These are phyloP conservation scores for Anser cygnoides DNA, from an alignment of 2,113 vertebrate species.

Conservation along the genomic window DNA sequence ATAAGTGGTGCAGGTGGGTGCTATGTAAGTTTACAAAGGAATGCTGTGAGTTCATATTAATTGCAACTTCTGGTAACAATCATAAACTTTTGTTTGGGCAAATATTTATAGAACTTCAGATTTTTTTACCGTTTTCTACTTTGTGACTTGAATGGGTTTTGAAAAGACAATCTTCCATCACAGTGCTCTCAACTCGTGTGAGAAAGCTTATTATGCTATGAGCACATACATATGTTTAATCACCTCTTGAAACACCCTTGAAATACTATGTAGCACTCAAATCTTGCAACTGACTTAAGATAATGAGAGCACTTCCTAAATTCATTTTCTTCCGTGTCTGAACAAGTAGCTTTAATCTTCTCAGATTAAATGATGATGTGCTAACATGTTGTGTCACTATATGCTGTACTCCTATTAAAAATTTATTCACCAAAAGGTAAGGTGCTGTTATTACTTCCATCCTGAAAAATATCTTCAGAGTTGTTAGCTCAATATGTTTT, in stretches of 20 bases:
- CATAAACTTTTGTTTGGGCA: neutral
- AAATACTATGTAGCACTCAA: neutral
- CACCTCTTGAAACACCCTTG: neutral
- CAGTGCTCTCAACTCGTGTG: neutral
- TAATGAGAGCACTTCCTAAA: neutral
- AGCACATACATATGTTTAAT: neutral
- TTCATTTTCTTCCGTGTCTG: neutral
- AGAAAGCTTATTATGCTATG: neutral
- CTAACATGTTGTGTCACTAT: neutral
- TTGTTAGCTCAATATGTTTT: neutral
- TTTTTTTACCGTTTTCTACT: neutral
- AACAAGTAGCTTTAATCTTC: neutral
- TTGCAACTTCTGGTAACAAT: neutral
- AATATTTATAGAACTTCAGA: neutral
- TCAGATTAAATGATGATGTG: neutral
- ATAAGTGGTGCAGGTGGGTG: neutral
- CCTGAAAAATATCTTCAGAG: neutral
- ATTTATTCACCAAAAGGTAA: neutral
- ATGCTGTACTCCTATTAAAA: neutral
- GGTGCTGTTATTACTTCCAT: neutral
- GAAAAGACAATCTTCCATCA: neutral
- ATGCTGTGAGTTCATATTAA: neutral
- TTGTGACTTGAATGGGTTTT: neutral
- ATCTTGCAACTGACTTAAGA: neutral
- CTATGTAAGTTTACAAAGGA: rapidly evolving